These are phyloP conservation scores for Leiothrix lutea DNA, from an alignment of 2,113 vertebrate species.

Conservation along the genomic window DNA sequence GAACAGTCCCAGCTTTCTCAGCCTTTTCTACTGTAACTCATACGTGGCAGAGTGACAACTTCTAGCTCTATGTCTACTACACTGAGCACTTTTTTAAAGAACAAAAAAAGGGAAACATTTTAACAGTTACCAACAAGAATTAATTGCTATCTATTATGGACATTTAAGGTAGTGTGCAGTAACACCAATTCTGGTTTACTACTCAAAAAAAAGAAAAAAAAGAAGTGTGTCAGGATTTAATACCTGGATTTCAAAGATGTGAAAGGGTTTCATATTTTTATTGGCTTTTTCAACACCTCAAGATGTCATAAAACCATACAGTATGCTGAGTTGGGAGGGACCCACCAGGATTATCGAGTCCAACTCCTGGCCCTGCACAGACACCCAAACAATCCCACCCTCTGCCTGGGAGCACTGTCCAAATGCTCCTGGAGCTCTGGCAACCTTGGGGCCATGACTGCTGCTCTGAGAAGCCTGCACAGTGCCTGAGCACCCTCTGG, in stretches of 20 bases:
- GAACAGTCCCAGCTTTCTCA: not conserved
- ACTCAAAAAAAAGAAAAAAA: not conserved
- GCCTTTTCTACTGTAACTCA: not conserved
- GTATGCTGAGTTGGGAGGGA: not conserved
- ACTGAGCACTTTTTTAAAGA: not conserved
- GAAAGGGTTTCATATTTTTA: not conserved
- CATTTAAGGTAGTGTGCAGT: not conserved
- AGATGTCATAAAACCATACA: not conserved
- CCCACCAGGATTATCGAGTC: not conserved
- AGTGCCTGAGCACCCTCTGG: not conserved
- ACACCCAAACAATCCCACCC: not conserved
- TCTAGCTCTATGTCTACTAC: not conserved
- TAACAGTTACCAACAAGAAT: not conserved
- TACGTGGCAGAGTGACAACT: not conserved
- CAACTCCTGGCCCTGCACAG: not conserved
- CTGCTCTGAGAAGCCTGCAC: not conserved
- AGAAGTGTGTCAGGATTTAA: not conserved
- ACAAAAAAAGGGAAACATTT: not conserved
- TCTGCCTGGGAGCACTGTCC: rapidly evolving
- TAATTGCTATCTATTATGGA: not conserved
- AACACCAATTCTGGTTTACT: not conserved
- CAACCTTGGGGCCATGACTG: rapidly evolving
- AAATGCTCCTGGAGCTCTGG: not conserved
- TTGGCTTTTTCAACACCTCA: not conserved
- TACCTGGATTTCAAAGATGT: not conserved